Base-by-base conservation (phyloP, 2,797 vertebrate genomes). In the Myripristis jacobus region DNA sequence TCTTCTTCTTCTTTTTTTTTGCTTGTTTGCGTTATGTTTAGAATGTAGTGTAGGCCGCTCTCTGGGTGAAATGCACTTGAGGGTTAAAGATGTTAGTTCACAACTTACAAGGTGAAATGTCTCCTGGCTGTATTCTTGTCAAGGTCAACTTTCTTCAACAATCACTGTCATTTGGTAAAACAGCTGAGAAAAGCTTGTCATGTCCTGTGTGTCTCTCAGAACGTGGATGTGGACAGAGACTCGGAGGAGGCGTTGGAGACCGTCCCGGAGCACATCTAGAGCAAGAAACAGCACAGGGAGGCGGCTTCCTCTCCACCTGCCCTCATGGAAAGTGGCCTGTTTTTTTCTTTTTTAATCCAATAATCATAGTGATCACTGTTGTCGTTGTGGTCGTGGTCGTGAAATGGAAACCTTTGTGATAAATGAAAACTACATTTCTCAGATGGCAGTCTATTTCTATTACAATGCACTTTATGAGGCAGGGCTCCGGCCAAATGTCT, bases 181-280 rank as follows among this genome's bases (percentile, higher is more conserved):
- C n/a, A n/a, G n/a, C n/a, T n/a, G n/a, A n/a, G n/a, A n/a, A n/a
- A n/a, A n/a, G 13, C 1, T 6, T 16, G 11, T 13, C 4, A 13
- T 62, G 19, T 21, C 29, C 18, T 3, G 3, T 29, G 51, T 27
- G 8, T 43, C 41, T 38, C 47, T 66, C 76, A 94, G 93, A 96
- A 96, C 16, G 93, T 96, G 62, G 93, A 94, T 0, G 90, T 96
- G 67, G 91, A 92, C 58, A 57, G 93, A 70, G 92, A 95, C 31
- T 79, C 94, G 0, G 83, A 86, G 0, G 94, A 95, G 85, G 94
- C 94, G 0, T 53, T 95, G 47, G 83, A 91, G 69, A 95, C 95
- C 0, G 90, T 95, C 8, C 91, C 89, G 0, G 90, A 88, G 2
- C 92, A 94, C 80, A 91, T 90, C 73, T 91, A 91, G 69, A 70